Percentiles rank a stretch among this genome's conserved stretches.
Evolutionary conservation across 2,888 invertebrate genomes (phyloP).

Genomic region (Ochropleura leucogaster): DNA sequence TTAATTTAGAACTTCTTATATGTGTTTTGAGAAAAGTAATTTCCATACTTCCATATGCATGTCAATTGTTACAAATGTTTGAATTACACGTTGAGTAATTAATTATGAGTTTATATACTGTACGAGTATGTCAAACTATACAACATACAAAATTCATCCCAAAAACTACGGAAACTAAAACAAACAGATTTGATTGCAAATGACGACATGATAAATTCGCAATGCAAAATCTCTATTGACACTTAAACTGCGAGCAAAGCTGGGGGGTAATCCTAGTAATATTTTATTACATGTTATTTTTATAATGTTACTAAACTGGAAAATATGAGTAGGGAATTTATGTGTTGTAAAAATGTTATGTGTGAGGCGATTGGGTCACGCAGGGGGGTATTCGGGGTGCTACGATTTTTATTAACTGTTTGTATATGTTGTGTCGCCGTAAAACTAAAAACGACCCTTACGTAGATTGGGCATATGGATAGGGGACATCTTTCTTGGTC

Average conservation of each 20-base stretch:
- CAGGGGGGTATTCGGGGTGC: slow-evolving; percentile 60
- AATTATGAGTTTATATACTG: background rate
- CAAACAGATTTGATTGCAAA: slow-evolving; percentile 30
- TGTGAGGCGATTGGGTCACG: slow-evolving; percentile 71
- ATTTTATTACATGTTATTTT: slow-evolving; percentile 79
- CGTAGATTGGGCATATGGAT: slow-evolving; percentile 58
- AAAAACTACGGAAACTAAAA: slow-evolving; percentile 27
- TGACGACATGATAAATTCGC: slow-evolving; percentile 40
- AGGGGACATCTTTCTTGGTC: slow-evolving; percentile 33
- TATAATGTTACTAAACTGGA: slow-evolving; percentile 77
- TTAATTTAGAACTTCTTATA: background rate
- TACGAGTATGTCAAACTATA: background rate
- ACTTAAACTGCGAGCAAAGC: slow-evolving; percentile 44
- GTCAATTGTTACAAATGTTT: background rate
- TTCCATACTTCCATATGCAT: background rate
- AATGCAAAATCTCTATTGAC: slow-evolving; percentile 54
- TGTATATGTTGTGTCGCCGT: slow-evolving; percentile 67
- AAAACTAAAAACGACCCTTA: slow-evolving; percentile 65
- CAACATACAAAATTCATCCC: background rate
- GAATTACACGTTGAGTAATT: background rate
- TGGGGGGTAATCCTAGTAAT: slow-evolving; percentile 60
- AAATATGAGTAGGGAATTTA: slow-evolving; percentile 76
- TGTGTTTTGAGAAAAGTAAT: background rate
- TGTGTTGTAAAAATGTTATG: slow-evolving; percentile 78
- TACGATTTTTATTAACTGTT: slow-evolving; percentile 76